These are phyloP conservation scores for Lordiphosa collinella DNA, from an alignment of 1,140 invertebrate genomes.

Conservation along the genomic window DNA sequence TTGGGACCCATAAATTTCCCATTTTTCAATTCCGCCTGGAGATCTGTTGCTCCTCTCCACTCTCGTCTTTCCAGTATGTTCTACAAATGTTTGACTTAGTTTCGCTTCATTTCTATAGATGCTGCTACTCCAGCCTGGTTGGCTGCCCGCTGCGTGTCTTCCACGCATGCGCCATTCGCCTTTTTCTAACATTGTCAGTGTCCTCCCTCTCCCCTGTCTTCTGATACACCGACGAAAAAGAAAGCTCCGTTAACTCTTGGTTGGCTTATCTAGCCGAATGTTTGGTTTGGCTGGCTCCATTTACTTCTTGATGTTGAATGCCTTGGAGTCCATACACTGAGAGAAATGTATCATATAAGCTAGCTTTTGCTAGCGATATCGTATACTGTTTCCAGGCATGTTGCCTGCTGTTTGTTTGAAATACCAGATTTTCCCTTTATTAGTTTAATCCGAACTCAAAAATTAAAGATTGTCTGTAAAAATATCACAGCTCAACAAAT, in stretches of 20 bases:
- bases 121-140: conserved; percentile 3
- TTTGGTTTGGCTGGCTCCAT: conserved; percentile 16
- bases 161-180: conserved; percentile 59
- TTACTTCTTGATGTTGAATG: neutral
- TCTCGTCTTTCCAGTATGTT: conserved; percentile 27
- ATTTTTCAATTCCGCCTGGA: conserved; percentile 54
- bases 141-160: conserved; percentile 58
- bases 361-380: too few relatives aligned
- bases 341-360: neutral
- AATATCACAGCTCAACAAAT: too few relatives aligned
- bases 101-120: conserved; percentile 37
- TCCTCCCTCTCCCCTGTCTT: neutral
- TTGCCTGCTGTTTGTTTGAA: too few relatives aligned
- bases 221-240: neutral
- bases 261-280: conserved; percentile 51
- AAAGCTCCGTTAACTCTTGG: conserved; percentile 51
- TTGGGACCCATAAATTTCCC: conserved; percentile 66
- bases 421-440: too few relatives aligned
- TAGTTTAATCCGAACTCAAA: too few relatives aligned
- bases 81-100: conserved; percentile 75
- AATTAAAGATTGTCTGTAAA: too few relatives aligned
- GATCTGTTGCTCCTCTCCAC: conserved; percentile 6
- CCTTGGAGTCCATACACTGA: conserved; percentile 1
- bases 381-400: too few relatives aligned
- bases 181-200: conserved; percentile 25